Base-by-base conservation (phyloP, 2,113 vertebrate genomes). In the Pteronura brasiliensis region DNA sequence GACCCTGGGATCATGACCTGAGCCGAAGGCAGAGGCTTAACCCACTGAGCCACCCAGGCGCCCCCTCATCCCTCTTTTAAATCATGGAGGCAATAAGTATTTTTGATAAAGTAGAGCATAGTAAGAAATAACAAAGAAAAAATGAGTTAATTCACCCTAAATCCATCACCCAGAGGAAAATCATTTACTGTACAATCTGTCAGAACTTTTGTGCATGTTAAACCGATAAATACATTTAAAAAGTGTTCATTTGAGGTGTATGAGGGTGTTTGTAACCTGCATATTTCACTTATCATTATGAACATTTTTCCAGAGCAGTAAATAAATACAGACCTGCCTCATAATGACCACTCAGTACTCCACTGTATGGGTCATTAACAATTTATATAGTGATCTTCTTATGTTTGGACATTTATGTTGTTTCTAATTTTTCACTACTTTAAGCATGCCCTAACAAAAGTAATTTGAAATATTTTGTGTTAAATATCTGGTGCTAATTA, bases 401-500 rank as follows among this genome's bases (percentile, higher is more conserved):
- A 11, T 86, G 79, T 67, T 25, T 82, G 29, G 52, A 42, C 12
- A 42, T 90, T 90, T 72, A 55, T 5, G 2, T 72, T 83, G 39
- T 76, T 96, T 74, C 61, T 67, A 52, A 81, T 77, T 85, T 94
- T 92, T 93, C 14, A 61, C 27, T 52, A 67, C 44, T 67, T 95
- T 94, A 90, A 74, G 83, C 42, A 72, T 23, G 36, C 21, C 61
- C 4, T 88, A 65, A 65, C 29, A 95, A 90, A 96, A 85, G 17
- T 65, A 77, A 52, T 77, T 17, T 61, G 47, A 85, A 91, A 29
- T 10, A 69, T 63, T 83, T 74, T 84, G 9, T 90, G 76, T 72
- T 63, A 91, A 52, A 44, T 82, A 77, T 92, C 85, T 71, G 80
- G 17, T 88, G 86, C 72, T 95, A 95, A 49, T 92, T 95, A 81